phyloP scores from a whole-genome alignment of 2,797 vertebrate species.

The Phyllotis vaccarum region DNA sequence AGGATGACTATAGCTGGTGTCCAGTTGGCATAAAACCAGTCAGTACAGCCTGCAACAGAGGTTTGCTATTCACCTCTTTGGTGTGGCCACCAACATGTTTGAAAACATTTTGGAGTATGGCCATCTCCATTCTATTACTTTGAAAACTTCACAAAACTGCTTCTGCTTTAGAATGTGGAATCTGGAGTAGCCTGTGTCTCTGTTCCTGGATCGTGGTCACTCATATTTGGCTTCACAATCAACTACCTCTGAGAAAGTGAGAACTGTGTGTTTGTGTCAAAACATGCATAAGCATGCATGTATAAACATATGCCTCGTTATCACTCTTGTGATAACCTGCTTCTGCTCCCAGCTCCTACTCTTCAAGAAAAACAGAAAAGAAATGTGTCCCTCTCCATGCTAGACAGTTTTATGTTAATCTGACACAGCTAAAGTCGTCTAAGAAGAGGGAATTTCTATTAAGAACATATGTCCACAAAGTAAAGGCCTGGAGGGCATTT shows the following conservation, averaged over 20 bases:
- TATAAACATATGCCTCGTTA: neutral
- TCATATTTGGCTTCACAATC: neutral
- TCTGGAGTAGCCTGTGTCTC: neutral
- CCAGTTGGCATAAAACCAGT: neutral
- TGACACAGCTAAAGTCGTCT: neutral
- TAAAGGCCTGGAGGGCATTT: neutral
- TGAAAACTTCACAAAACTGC: neutral
- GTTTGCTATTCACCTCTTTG: neutral
- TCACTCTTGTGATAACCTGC: neutral
- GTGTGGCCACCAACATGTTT: neutral
- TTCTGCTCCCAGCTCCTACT: neutral
- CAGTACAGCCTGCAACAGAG: neutral
- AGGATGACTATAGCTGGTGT: no score
- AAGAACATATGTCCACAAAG: neutral
- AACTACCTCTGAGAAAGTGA: neutral
- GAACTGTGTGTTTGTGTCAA: neutral
- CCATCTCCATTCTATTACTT: neutral
- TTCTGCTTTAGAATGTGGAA: neutral
- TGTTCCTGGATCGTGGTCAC: neutral
- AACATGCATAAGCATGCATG: neutral
- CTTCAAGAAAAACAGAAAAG: constrained; percentile 9
- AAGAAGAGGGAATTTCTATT: neutral
- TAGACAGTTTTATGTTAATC: neutral
- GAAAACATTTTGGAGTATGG: neutral
- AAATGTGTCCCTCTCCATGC: constrained; percentile 5